Conservation (phyloP, 2,797 vertebrate species). For the Telmatherina bonti region DNA sequence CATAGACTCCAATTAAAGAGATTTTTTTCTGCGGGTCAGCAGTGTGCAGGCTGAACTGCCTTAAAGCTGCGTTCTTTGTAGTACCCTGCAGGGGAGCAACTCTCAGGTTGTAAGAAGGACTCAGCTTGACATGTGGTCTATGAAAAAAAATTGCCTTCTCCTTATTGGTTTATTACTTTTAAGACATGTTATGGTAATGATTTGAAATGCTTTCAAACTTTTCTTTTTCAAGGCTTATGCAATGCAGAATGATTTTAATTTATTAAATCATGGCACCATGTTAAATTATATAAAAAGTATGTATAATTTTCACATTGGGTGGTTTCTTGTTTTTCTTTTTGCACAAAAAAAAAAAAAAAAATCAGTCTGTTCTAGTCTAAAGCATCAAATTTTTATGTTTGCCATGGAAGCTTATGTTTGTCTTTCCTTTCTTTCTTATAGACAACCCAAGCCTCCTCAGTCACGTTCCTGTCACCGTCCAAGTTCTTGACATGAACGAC, state of each 20-base stretch:
- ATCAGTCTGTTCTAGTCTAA: constrained; percentile 43
- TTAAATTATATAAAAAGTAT: not conserved
- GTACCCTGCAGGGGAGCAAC: not conserved
- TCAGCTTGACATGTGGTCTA: not conserved
- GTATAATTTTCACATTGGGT: not conserved
- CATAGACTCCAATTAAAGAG: not conserved
- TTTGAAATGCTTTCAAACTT: not conserved
- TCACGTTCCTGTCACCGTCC: constrained; percentile 89
- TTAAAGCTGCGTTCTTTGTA: not conserved
- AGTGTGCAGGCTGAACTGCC: not conserved
- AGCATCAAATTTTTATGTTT: constrained; percentile 22
- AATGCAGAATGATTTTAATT: not conserved
- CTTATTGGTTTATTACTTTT: not conserved
- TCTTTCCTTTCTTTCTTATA: constrained; percentile 71
- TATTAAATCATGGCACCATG: too few species aligned
- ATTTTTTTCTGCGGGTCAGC: not conserved
- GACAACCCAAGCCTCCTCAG: constrained; percentile 91
- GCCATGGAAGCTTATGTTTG: constrained; percentile 32
- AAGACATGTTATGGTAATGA: not conserved
- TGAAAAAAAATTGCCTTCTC: not conserved
- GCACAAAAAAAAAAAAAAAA: constrained; percentile 18
- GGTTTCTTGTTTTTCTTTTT: not conserved
- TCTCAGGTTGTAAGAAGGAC: not conserved
- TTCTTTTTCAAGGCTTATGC: not conserved
- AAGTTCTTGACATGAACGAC: constrained; percentile 96